Base-by-base conservation (phyloP, 2,797 vertebrate species). In the Peromyscus attwateri region DNA sequence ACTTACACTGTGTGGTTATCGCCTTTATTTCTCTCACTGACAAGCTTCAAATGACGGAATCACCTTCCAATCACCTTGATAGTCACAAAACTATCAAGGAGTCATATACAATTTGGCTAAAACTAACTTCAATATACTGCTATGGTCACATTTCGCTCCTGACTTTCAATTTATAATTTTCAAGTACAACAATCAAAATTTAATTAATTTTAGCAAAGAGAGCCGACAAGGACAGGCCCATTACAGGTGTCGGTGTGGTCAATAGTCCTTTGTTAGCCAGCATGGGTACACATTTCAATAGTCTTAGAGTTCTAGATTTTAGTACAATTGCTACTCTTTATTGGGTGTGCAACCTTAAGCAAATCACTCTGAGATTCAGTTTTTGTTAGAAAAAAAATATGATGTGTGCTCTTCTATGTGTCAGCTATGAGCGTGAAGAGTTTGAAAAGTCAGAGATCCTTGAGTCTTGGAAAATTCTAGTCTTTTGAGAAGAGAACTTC, bases 281-380 rank as follows among this genome's bases (percentile, higher is more conserved):
- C 8, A 1, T 90, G 6, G 6, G 31, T 1, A 46, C 7, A 49
- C 70, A 6, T 46, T 11, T 52, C 13, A 52, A 52, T 52, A 68
- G 2, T 6, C 52, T 17, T 83, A 19, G 40, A 89, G 71, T 76
- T 13, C 16, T 55, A n/a, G 34, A 1, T 82, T 92, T 46, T n/a
- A n/a, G n/a, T 64, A 7, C 10, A 89, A 25, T 6, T 31, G 31
- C 40, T 81, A 43, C 31, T 85, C 7, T 80, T 90, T 37, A 52
- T 64, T 88, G 9, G 14, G 25, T 89, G 25, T 57, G 4, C 34
- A 80, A 31, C 76, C 46, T 73, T 89, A 31, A 96, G 89, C 94
- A 98, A 97, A 52, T 29, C 27, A 66, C 34, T 85, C 52, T 81
- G 95, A 94, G 88, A 27, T 11, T 84, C 57, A 77, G n/a, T 77